Conservation (phyloP, 1,140 invertebrate species). For the Pseudomyrmex concolor region DNA sequence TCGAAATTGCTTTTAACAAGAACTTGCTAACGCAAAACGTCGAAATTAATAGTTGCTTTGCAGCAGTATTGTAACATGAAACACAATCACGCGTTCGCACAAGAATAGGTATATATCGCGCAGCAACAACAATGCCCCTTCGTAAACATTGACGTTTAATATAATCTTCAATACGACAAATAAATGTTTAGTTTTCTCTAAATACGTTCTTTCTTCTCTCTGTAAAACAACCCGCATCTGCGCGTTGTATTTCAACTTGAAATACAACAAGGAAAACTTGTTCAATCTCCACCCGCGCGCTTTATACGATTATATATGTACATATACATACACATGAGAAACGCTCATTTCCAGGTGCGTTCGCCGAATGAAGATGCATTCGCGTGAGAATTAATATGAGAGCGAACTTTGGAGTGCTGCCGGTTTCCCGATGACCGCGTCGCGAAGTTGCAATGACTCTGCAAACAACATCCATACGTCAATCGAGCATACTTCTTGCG, state of each 20-base stretch:
- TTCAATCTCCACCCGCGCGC: not conserved
- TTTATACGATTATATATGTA: not conserved
- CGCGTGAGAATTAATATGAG: constrained; percentile 21
- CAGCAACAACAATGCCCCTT: not conserved
- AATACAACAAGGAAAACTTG: not conserved
- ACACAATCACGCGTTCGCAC: not conserved
- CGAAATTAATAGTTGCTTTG: constrained; percentile 24
- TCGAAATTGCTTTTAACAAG: constrained; percentile 44
- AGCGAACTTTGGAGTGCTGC: not conserved
- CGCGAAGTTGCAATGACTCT: constrained; percentile 6
- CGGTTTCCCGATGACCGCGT: constrained; percentile 7
- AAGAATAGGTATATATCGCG: not conserved
- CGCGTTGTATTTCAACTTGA: not conserved
- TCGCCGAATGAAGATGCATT: constrained; percentile 19
- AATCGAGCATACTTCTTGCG: constrained; percentile 18
- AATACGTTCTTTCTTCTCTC: not conserved
- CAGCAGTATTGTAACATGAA: constrained; percentile 13
- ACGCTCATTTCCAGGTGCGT: not conserved
- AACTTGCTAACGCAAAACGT: constrained; percentile 20
- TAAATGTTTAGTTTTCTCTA: not conserved
- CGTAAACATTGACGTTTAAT: not conserved
- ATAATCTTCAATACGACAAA: constrained; percentile 3
- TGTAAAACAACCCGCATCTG: not conserved
- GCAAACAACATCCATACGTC: constrained; percentile 40
- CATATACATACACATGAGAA: not conserved